Evolutionary conservation across 2,888 invertebrate genomes (phyloP).

Genomic region (Stramonita haemastoma): DNA sequence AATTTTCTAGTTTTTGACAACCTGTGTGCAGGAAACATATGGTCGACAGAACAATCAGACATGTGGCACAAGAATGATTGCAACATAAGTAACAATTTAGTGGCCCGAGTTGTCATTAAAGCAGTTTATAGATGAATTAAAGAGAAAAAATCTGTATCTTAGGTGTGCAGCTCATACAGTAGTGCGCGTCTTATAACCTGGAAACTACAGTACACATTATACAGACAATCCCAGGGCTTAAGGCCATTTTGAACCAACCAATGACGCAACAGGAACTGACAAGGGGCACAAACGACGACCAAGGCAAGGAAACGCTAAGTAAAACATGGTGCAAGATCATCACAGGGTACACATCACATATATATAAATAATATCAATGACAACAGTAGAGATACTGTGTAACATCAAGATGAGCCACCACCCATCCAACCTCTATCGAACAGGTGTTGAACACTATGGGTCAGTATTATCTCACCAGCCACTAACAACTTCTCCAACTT

Average conservation of each 20-base stretch:
- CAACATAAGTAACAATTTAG: too few species aligned
- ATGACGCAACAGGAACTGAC: background rate
- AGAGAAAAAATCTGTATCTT: too few species aligned
- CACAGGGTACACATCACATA: conserved; percentile 27
- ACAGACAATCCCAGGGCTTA: too few species aligned
- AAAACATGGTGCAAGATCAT: background rate
- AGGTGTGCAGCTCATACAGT: too few species aligned
- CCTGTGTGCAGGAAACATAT: too few species aligned
- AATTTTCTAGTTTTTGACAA: too few species aligned
- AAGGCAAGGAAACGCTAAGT: background rate
- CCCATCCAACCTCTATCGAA: background rate
- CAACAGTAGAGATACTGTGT: background rate
- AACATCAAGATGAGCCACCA: background rate
- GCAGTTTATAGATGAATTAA: too few species aligned
- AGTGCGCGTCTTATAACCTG: too few species aligned
- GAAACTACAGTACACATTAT: too few species aligned
- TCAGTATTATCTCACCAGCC: background rate
- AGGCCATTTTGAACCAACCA: background rate
- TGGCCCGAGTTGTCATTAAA: too few species aligned
- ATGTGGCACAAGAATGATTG: too few species aligned
- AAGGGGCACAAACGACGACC: background rate
- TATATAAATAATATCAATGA: conserved; percentile 16
- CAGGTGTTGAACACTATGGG: background rate
- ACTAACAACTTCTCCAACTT: background rate
- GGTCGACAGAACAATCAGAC: too few species aligned